A percentile compares a stretch with the other conserved stretches of the same genome.
phyloP scores from a whole-genome alignment of 2,113 vertebrate species.

The Lagopus muta region DNA sequence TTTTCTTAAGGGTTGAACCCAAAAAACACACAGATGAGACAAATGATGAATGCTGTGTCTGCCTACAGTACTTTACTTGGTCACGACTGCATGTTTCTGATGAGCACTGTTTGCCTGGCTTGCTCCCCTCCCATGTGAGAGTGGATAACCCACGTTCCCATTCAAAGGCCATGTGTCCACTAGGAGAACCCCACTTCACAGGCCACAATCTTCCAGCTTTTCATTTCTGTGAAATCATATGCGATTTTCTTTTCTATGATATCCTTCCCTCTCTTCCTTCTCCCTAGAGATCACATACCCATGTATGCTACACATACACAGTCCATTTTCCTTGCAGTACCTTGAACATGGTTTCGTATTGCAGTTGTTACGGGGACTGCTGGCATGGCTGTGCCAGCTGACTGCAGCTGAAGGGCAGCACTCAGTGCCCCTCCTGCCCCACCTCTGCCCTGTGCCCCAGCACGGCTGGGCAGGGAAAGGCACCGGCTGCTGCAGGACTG shows the following conservation, averaged over 20 bases:
- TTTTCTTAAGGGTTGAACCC: neutral
- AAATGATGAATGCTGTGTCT: neutral
- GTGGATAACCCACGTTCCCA: neutral
- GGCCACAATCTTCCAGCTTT: neutral
- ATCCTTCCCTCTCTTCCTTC: neutral
- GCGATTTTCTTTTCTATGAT: rapidly evolving
- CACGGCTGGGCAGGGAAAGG: rapidly evolving
- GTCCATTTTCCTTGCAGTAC: neutral
- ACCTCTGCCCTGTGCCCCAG: rapidly evolving
- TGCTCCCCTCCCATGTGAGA: neutral
- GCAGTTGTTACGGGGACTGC: rapidly evolving
- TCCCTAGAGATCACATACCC: neutral
- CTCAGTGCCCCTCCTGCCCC: neutral
- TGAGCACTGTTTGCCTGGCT: neutral
- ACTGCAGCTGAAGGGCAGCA: rapidly evolving
- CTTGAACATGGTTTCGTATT: neutral
- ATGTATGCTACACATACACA: rapidly evolving
- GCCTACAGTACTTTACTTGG: neutral
- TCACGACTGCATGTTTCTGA: neutral
- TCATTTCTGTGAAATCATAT: neutral
- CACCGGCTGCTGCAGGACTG: neutral
- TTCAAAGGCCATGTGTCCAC: neutral
- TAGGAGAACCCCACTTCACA: rapidly evolving
- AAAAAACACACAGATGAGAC: neutral
- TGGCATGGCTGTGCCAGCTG: rapidly evolving